Conservation (phyloP, 2,113 vertebrate species). For the Notiomystis cincta region DNA sequence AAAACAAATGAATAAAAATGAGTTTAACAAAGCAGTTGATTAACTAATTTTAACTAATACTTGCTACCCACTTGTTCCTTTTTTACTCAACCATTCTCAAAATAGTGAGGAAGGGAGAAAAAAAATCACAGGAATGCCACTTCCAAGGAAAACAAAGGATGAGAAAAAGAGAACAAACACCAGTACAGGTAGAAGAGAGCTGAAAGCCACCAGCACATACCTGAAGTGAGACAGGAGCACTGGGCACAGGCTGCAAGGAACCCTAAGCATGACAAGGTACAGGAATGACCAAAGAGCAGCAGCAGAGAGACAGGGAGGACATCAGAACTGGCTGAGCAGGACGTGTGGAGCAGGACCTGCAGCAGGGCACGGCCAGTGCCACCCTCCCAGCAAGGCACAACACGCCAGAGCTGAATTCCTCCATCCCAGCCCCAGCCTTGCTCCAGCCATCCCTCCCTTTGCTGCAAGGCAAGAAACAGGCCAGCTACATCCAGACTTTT, state of each 20-base stretch:
- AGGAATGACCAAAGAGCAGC: background rate
- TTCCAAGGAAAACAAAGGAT: background rate
- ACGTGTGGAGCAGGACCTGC: background rate
- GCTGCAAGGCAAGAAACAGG: background rate
- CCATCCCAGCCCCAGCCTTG: background rate
- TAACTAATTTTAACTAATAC: background rate
- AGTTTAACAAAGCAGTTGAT: background rate
- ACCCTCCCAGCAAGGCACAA: background rate
- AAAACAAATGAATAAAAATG: background rate
- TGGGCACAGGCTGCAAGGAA: background rate
- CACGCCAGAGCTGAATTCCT: background rate
- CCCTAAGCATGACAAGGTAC: accelerated
- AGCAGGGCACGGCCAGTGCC: accelerated
- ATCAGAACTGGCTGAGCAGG: background rate
- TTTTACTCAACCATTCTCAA: background rate
- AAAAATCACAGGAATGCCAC: background rate
- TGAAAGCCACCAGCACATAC: background rate
- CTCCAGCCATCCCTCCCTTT: background rate
- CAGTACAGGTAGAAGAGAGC: background rate
- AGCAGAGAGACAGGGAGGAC: background rate
- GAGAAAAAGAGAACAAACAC: background rate
- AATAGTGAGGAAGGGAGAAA: background rate
- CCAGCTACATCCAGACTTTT: background rate
- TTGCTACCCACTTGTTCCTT: background rate
- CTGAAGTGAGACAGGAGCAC: background rate